Evolutionary conservation across 1,140 invertebrate genomes (phyloP).

Genomic region (Magallana ariakensis): DNA sequence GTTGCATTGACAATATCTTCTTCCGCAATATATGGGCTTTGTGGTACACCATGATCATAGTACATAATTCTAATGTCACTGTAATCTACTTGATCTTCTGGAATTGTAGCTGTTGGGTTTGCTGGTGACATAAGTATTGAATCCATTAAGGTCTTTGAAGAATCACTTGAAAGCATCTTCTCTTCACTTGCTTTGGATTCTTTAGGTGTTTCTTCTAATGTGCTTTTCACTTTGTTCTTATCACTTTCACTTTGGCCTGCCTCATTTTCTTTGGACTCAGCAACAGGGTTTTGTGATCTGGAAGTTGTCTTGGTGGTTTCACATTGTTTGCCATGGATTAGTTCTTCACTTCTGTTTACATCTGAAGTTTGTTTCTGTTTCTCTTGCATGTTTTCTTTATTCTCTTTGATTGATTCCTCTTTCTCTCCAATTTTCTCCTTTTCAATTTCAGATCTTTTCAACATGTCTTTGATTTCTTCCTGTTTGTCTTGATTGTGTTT

Average conservation of each 20-base stretch:
- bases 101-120: neutral
- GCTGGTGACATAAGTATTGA: neutral
- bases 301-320: too few relatives aligned
- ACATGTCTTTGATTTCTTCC: too few relatives aligned
- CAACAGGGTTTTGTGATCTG: too few relatives aligned
- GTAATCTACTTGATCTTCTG: constrained; percentile 4
- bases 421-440: too few relatives aligned
- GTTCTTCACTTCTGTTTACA: too few relatives aligned
- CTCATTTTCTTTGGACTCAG: neutral
- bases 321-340: too few relatives aligned
- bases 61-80: constrained; percentile 23
- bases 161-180: neutral
- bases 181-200: neutral
- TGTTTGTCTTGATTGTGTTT: neutral
- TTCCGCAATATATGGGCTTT: constrained; percentile 13
- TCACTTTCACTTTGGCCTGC: neutral
- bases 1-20: neutral
- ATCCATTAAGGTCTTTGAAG: neutral
- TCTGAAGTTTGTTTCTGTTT: too few relatives aligned
- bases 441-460: too few relatives aligned
- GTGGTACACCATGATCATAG: neutral
- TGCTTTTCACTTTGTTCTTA: neutral
- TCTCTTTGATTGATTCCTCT: too few relatives aligned
- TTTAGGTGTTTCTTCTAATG: neutral
- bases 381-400: too few relatives aligned